Evolutionary conservation across 1,140 invertebrate genomes (phyloP), one percentile per base, ranked within the genome.

Genomic region (Nymphalis io): DNA sequence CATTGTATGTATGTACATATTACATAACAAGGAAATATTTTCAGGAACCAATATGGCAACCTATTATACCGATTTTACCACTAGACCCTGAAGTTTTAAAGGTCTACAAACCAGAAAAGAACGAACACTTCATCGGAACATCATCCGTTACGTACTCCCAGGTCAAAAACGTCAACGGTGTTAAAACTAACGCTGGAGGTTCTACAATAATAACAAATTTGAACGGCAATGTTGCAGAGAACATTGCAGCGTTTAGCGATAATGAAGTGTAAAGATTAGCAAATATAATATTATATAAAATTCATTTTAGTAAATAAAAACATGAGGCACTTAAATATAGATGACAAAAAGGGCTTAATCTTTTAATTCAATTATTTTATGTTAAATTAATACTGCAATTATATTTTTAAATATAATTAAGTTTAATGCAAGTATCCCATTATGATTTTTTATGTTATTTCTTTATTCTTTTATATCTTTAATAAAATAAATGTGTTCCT

Each of bases 131-230:
- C 21, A n/a, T 63, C n/a, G 63, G 74, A n/a, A 57, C 68, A 2
- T 74, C 76, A 3, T 61, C 70, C 16, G 55, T 68, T 0, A 64
- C 67, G 4, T 71, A 33, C 58, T 68, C 62, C 18, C 53, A 66
- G 1, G 13, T 38, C 1, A 60, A 55, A 8, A 42, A 69, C 20
- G 44, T 72, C 1, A 75, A 78, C 23, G 76, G 76, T 5, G 69
- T 62, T 3, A 64, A 68, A 20, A 61, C 51, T 0, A 48, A 42
- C n/a, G 67, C 20, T 0, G 75, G 78, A 21, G 67, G 62, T 3
- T 46, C 66, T 13, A 80, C 58, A 20, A 62, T 72, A 15, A 23
- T 71, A 0, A 27, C 58, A 2, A 80, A 77, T 44, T 40, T 75
- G 6, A 72, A 80, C 46, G 78, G 78, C 0, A 51, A 65, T 42